Conservation (phyloP, 2,797 vertebrate genomes). For the Pterois miles region DNA sequence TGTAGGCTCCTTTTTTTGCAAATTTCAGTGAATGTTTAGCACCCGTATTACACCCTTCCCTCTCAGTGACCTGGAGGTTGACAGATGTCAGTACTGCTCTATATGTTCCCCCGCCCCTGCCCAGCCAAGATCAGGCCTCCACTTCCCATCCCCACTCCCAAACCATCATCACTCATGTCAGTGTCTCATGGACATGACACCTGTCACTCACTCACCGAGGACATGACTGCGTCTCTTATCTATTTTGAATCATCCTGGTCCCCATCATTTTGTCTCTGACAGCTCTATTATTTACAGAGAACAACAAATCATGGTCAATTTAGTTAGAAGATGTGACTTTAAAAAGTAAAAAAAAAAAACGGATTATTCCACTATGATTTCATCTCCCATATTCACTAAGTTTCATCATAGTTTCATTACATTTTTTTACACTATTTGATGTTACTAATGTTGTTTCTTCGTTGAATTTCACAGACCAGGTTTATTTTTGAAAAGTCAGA, state of each 20-base stretch:
- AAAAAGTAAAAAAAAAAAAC: constrained; percentile 1
- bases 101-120: constrained; percentile 38
- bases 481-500: constrained; percentile 34
- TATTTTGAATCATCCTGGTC: constrained; percentile 73
- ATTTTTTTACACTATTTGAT: constrained; percentile 23
- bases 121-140: constrained; percentile 45
- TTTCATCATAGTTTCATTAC: constrained; percentile 18
- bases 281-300: constrained; percentile 53
- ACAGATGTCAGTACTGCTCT: constrained; percentile 84
- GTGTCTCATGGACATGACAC: constrained; percentile 89
- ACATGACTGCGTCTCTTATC: constrained; percentile 88
- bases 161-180: constrained; percentile 84
- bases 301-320: constrained; percentile 16
- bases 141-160: constrained; percentile 61
- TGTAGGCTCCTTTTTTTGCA: constrained; percentile 20
- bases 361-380: constrained; percentile 19
- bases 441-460: constrained; percentile 27
- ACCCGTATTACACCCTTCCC: constrained; percentile 4
- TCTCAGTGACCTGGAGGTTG: constrained; percentile 77
- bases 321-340: constrained; percentile 9
- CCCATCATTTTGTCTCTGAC: constrained; percentile 63
- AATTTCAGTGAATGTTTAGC: constrained; percentile 42
- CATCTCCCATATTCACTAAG: constrained; percentile 15
- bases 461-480: constrained; percentile 33
- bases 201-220: constrained; percentile 85